Percentiles rank a stretch among this genome's conserved stretches.
Conservation (phyloP, 2,797 vertebrate genomes). For the Meriones psammophilus region DNA sequence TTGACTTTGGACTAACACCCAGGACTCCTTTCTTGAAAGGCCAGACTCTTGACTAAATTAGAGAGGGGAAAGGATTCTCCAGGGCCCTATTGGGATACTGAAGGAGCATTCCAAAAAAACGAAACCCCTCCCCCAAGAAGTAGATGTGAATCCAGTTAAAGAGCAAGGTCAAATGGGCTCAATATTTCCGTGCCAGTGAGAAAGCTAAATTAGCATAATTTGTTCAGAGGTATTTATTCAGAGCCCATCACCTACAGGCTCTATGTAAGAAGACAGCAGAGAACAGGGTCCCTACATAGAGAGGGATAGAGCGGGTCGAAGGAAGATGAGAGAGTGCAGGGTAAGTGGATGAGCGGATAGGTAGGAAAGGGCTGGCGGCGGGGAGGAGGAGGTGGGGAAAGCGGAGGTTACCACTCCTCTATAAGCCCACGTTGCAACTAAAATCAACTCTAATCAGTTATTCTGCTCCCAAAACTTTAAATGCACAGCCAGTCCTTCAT, state of each 20-base stretch:
- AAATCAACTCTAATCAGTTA: not conserved
- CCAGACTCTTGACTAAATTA: not conserved
- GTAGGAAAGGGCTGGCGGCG: not conserved
- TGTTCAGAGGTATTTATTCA: not conserved
- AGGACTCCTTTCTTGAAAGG: constrained; percentile 11
- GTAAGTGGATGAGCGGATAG: not conserved
- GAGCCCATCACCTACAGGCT: not conserved
- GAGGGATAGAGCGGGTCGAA: not conserved
- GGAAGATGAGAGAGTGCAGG: not conserved
- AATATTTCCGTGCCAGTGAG: not conserved
- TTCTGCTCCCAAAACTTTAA: not conserved
- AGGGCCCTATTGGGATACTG: not conserved
- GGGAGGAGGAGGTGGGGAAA: too few species aligned
- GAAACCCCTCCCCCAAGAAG: not conserved
- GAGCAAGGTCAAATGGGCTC: not conserved
- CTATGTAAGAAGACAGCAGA: not conserved
- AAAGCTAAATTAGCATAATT: not conserved
- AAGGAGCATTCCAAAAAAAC: not conserved
- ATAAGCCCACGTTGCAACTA: not conserved
- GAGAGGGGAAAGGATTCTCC: not conserved
- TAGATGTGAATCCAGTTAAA: not conserved
- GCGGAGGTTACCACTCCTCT: not conserved
- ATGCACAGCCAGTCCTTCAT: not conserved
- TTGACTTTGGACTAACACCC: not conserved
- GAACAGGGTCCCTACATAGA: not conserved